Evolutionary conservation across 1,140 invertebrate species (phyloP).

Genomic region (Drosophila oshimai): DNA sequence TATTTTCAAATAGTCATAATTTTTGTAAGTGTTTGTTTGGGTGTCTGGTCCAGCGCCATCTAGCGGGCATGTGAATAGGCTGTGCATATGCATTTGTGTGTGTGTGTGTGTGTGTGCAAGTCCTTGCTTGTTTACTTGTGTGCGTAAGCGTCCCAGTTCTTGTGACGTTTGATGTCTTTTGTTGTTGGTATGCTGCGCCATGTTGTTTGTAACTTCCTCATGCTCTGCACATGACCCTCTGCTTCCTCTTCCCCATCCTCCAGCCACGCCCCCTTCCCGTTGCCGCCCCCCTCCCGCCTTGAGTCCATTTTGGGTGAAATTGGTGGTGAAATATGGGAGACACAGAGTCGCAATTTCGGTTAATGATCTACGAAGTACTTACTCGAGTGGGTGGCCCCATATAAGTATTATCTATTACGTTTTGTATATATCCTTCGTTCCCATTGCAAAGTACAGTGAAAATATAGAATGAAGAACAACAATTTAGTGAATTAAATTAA

Average conservation of each 20-base stretch:
- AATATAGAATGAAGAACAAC: neutral
- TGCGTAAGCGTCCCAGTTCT: conserved; percentile 39
- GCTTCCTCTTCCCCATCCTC: neutral
- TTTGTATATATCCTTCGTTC: neutral
- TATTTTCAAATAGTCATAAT: no score
- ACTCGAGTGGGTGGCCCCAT: neutral
- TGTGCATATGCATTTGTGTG: neutral
- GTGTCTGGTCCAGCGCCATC: conserved; percentile 10
- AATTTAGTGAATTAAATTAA: neutral
- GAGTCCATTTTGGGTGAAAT: neutral
- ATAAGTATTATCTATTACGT: neutral
- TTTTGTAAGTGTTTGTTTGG: neutral
- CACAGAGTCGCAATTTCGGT: neutral
- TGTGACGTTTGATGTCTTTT: conserved; percentile 45
- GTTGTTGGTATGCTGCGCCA: conserved; percentile 26
- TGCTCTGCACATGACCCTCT: conserved; percentile 14
- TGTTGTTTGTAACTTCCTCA: conserved; percentile 45
- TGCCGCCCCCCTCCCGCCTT: no score
- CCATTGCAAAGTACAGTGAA: neutral
- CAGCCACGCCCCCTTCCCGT: neutral
- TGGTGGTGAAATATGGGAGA: conserved; percentile 5
- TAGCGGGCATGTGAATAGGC: conserved; percentile 13
- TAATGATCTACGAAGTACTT: conserved; percentile 15
- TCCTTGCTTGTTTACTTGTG: neutral
- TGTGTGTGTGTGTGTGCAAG: neutral